Evolutionary conservation across 2,113 vertebrate species (phyloP), one percentile per base, ranked within the genome.

Genomic region (Cisticola juncidis): DNA sequence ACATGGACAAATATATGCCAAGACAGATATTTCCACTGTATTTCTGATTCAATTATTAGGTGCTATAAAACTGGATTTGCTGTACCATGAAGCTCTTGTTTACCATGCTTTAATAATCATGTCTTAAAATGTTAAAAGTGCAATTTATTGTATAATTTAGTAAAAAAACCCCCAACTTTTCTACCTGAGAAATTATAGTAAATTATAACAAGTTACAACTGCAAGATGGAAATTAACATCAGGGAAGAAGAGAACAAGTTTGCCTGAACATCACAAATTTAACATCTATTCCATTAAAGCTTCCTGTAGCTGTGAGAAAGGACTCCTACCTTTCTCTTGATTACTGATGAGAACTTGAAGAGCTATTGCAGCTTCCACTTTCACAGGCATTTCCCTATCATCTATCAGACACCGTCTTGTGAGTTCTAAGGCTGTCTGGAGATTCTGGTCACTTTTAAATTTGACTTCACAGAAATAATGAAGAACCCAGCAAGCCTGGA

Each of bases 391-490:
- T 98, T 99, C 99, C 50, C 99, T 99, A 88, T 99, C 99, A 85
- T 99, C 99, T 95, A 99, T 99, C 73, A 99, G 98, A 98, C 99
- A 99, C 73, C 98, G 97, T 83, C 99, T 98, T 5, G 99, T 99
- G 68, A 99, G 97, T 95, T 99, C 99, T 58, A 99, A 98, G 57
- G 99, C 99, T 6, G 98, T 99, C 97, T 99, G 99, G 74, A 99
- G 98, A 96, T 99, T 99, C 98, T 99, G 99, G 97, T 99, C 99
- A 95, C 97, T 99, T 98, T 99, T 99, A 96, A 99, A 99, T 96
- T 99, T 99, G 60, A 99, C 99, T 98, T 99, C 99, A 81, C 99
- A 99, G 97, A 99, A 99, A 98, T 99, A 99, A 96, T 99, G 99
- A 94, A 99, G 98, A 68, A 99, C 99, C 99, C 99, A 99, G 93